Base-by-base conservation (phyloP, 2,113 vertebrate species). In the Mastomys coucha region DNA sequence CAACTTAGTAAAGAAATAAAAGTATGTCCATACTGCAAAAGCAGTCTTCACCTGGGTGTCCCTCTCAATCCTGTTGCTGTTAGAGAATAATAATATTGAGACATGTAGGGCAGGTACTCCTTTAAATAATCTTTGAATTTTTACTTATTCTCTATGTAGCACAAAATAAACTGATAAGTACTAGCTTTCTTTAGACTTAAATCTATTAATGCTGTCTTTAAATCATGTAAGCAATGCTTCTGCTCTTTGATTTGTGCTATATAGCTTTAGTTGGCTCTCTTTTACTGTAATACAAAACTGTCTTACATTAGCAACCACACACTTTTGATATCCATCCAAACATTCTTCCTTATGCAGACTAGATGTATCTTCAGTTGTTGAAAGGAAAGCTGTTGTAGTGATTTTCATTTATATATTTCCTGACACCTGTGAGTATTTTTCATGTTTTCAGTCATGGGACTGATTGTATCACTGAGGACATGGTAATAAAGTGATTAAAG, bases 121-220 rank as follows among this genome's bases (percentile, higher is more conserved):
- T 20, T 65, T 89, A 67, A 33, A 89, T 72, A 81, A 22, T 56
- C 24, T 88, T 36, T 72, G 65, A 33, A 10, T 67, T 13, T 80
- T 86, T 65, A 42, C 78, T 91, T 11, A 12, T 86, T 39, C 77
- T 91, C 7, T 88, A 81, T 51, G 7, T 88, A 89, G 13, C 12
- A 24, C 6, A 93, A 96, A 91, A 80, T 67, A 89, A 94, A 89
- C 91, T 93, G n/a, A 9, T 28, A 78, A 80, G 51, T 89, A 77
- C 36, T 45, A 45, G 45, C 45, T 88, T 7, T 11, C 76, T 78
- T 97, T 91, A 91, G 63, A 80, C 42, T 96, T 75, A 69, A 69
- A 42, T 67, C 93, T 69, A 56, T 63, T 24, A 2, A 88, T 60
- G 75, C 12, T 78, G 51, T 78, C 13, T 16, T 60, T 60, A 60